These are phyloP conservation scores for Spilogale gracilis DNA, from an alignment of 2,113 vertebrate genomes.

Conservation along the genomic window DNA sequence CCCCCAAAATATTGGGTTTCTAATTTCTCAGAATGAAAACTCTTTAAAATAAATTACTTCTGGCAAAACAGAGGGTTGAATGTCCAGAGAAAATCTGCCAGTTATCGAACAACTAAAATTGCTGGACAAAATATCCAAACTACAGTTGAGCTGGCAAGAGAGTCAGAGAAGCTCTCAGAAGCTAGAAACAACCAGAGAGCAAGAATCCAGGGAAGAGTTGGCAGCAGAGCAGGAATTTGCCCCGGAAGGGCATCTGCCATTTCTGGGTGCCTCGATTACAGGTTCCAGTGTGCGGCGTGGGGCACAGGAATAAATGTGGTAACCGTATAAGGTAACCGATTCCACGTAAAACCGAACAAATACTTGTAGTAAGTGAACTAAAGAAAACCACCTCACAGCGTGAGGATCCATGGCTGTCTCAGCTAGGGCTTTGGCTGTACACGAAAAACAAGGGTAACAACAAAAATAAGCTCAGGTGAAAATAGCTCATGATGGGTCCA, in stretches of 20 bases:
- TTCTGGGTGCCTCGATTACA: background rate
- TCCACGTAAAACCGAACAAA: background rate
- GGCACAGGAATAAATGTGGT: background rate
- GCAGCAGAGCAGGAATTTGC: background rate
- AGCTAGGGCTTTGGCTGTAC: background rate
- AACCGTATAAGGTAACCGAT: background rate
- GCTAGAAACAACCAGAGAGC: background rate
- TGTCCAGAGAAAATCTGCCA: conserved; percentile 12
- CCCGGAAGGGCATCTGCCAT: background rate
- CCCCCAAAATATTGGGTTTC: conserved; percentile 48
- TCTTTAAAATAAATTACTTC: conserved; percentile 43
- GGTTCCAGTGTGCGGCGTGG: background rate
- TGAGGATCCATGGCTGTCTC: fast-evolving
- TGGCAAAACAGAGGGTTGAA: conserved; percentile 8
- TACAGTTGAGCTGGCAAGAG: background rate
- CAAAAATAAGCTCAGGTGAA: background rate
- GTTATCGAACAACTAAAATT: background rate
- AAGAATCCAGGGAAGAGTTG: background rate
- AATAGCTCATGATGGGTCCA: background rate
- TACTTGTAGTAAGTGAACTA: background rate
- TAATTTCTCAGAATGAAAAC: conserved; percentile 42
- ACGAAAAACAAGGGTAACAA: background rate
- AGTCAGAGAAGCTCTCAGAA: background rate
- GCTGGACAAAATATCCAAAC: conserved; percentile 10
- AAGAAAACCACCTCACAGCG: background rate